Evolutionary conservation across 2,888 invertebrate species (phyloP), one percentile per base, ranked within the genome.

Genomic region (Pollenia amentaria): DNA sequence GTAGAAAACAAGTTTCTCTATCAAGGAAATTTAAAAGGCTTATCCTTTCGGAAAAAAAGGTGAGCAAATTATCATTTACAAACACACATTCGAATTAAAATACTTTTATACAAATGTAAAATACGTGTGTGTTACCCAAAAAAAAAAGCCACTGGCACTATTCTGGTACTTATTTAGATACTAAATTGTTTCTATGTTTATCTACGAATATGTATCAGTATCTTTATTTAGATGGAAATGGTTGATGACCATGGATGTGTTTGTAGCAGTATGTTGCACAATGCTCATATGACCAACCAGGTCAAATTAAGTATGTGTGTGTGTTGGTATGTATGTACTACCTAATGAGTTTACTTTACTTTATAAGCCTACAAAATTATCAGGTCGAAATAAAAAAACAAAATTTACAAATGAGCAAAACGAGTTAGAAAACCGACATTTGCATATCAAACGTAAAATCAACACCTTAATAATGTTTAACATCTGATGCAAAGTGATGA

Each of bases 371-470:
- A 75, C 78, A 82, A 3, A 29, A 83, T 86, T 83, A 86, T 76
- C 64, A 64, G 53, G 60, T 16, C 69, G 21, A 29, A 69, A 29
- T 0, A 21, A 29, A 29, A 29, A 29, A 76, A 29, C 60, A 53
- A 70, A 60, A 76, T 82, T 62, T 82, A 38, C 76, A 82, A 62
- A 38, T 6, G 60, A 70, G 14, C 29, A 40, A 21, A 60, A 16
- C 46, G 29, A 48, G 38, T 53, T 48, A 53, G 62, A 70, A 73
- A 79, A 70, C 40, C 78, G 51, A 67, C 70, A 87, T 87, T 87
- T 87, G 80, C 87, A 87, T 87, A 87, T 87, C 87, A 87, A 87
- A 87, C 83, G 83, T 82, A 46, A 72, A 86, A 86, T 79, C 79
- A 83, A 83, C 79, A 84, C 79, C 76, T 84, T 72, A 51, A 87